Base-by-base conservation (phyloP, 2,888 invertebrate species). In the Sarcophaga carnaria region DNA sequence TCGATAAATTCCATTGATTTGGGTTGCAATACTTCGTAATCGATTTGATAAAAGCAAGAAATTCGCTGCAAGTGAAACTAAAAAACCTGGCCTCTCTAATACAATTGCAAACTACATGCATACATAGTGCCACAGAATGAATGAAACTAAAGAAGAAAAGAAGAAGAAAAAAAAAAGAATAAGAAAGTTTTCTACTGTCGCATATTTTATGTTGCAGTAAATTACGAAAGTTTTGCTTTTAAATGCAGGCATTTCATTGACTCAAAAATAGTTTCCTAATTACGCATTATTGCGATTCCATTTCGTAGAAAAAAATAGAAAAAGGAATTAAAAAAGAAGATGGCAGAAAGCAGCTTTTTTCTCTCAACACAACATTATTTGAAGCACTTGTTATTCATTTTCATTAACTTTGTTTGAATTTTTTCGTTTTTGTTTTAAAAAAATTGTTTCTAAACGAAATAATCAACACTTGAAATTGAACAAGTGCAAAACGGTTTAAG, bases 201-300 rank as follows among this genome's bases (percentile, higher is more conserved):
- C 87, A 84, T 84, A 87, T 84, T 87, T 87, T 84, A 84, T 88
- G 88, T 88, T 85, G 85, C 80, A 88, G 78, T 76, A 88, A 87
- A 88, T 88, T 88, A 83, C 83, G 80, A 88, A 88, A 88, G 88
- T 88, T 88, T 88, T 86, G 87, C 88, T 76, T 86, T 88, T 86
- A 88, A 88, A 88, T 88, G 86, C 88, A 88, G 88, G 85, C 88
- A 87, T 81, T 82, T 80, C 80, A 79, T 84, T 79, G 71, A 84
- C 84, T 84, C 82, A 71, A 64, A 81, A 87, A 87, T 87, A 87
- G 87, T 87, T 87, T 84, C 81, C 84, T 87, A 87, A 87, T 87
- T 87, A 87, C 79, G 84, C 81, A 84, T 80, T 76, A 75, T 78
- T 67, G 78, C 49, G 72, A 78, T 62, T 62, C n/a, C n/a, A 70